Conservation (phyloP, 2,113 vertebrate species). For the Leucosticte australis region DNA sequence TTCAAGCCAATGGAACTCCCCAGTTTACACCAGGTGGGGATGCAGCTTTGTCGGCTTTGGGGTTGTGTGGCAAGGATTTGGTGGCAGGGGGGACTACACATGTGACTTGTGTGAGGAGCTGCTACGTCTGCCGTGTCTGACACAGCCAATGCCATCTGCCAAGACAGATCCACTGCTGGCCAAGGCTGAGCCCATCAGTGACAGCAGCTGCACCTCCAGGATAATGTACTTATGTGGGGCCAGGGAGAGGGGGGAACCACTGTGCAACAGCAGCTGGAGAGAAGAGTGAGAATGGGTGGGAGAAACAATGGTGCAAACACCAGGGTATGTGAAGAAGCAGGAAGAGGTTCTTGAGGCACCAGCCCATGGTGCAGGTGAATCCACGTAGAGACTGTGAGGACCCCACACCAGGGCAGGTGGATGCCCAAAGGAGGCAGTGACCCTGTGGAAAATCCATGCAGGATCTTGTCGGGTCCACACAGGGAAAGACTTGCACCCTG, state of each 20-base stretch:
- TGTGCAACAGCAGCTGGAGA: background rate
- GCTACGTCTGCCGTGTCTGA: background rate
- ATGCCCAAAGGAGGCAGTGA: background rate
- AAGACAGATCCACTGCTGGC: background rate
- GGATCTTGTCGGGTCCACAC: background rate
- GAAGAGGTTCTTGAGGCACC: background rate
- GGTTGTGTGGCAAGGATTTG: background rate
- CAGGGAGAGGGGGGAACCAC: background rate
- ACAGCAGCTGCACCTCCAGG: background rate
- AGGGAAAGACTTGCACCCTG: background rate
- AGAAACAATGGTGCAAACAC: background rate
- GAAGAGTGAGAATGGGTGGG: background rate
- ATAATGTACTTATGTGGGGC: background rate
- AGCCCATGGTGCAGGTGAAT: background rate
- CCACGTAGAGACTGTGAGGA: background rate
- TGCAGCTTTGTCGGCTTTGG: background rate
- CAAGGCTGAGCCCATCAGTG: background rate
- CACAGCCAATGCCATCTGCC: background rate
- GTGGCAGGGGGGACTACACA: fast-evolving
- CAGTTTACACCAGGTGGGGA: background rate
- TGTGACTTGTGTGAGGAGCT: background rate
- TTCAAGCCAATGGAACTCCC: background rate
- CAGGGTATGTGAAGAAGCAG: background rate
- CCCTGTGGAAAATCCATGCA: background rate
- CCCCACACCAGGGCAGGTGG: background rate